Base-by-base conservation (phyloP, 1,140 invertebrate species). In the Drosophila albomicans region DNA sequence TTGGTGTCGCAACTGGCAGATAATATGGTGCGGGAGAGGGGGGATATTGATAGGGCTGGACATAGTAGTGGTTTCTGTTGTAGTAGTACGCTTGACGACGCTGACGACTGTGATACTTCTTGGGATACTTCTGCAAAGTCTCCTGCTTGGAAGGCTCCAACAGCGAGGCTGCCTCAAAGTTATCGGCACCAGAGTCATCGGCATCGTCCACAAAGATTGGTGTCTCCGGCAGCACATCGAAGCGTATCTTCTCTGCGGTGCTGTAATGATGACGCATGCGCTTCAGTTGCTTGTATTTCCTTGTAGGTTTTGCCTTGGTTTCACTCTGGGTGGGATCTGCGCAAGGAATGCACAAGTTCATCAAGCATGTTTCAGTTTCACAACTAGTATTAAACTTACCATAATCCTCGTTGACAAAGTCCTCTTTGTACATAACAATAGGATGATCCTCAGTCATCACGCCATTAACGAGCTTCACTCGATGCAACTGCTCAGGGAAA, bases 351-450 rank as follows among this genome's bases (percentile, higher is more conserved):
- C 30, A 15, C 13, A 13, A 56, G 8, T 8, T 2, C 5, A 25
- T 3, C 20, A 25, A 25, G 0, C 1, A n/a, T 28, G 28, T 52
- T 5, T 6, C 4, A 15, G 16, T 7, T 20, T 62, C 7, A 43
- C 32, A 38, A 2, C 13, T 1, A 28, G 45, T 0, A 10, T 5
- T 1, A 25, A 6, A 68, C 71, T 78, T 49, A 92, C 91, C 91
- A 63, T 87, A 92, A 75, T 92, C 91, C 49, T 92, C 91, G 48
- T 30, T 87, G 30, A 92, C 91, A 38, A 92, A 91, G 48, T 92
- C 91, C 65, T 92, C 91, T 52, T 92, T 92, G 65, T 92, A 92
- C 79, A 92, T 91, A 13, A 92, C 68, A 73, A 91, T 71, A 20
- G 91, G 91, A 72, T 92, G 91, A 70, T 92, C 82, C 61, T 92